Conservation (phyloP, 2,888 invertebrate genomes). For the Azorinus chamasolen region DNA sequence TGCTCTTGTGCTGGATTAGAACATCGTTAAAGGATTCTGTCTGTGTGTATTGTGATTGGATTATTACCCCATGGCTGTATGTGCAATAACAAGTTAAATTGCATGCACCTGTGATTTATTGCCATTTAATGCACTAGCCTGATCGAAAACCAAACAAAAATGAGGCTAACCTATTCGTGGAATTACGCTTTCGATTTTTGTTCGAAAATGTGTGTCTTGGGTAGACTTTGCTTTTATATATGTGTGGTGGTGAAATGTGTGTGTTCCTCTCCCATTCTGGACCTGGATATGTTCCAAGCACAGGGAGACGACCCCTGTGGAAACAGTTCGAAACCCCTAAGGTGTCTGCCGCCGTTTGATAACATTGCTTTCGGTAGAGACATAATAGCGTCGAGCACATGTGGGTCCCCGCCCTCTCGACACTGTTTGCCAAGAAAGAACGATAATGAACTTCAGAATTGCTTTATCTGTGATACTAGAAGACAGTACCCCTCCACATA, state of each 20-base stretch:
- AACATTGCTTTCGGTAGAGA: slow-evolving; percentile 98
- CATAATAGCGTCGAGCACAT: slow-evolving; percentile 93
- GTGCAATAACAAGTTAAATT: no score
- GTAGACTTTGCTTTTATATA: slow-evolving; percentile 24
- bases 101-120: no score
- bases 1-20: no score
- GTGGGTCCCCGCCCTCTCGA: slow-evolving; percentile 90
- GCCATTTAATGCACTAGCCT: no score
- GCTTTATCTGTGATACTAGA: slow-evolving; percentile 94
- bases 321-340: slow-evolving; percentile 49
- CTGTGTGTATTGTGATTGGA: no score
- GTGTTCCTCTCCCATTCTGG: slow-evolving; percentile 32
- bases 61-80: no score
- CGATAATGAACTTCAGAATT: slow-evolving; percentile 83
- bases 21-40: no score
- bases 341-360: slow-evolving; percentile 98
- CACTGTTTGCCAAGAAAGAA: slow-evolving; percentile 84
- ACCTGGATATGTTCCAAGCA: slow-evolving; percentile 61
- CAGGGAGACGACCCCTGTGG: slow-evolving; percentile 54
- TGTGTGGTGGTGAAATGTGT: slow-evolving; percentile 11
- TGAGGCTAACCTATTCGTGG: no score
- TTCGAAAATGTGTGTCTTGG: slow-evolving; percentile 12
- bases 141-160: no score
- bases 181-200: background rate
- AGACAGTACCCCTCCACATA: slow-evolving; percentile 91